phyloP scores from a whole-genome alignment of 2,888 invertebrate species.

The Drosophila nr. perissopoda region DNA sequence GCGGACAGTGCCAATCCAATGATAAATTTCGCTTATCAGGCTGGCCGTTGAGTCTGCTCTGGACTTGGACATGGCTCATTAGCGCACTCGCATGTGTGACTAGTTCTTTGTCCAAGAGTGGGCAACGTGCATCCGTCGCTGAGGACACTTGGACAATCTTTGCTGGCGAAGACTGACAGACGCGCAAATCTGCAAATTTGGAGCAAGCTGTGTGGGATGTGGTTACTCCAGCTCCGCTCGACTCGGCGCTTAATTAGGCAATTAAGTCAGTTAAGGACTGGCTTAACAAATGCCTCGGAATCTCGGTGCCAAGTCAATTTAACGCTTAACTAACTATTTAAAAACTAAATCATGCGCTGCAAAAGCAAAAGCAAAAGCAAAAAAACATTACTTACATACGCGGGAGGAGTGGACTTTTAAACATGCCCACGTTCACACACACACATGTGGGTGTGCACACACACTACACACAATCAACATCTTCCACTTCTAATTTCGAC shows the following conservation, averaged over 20 bases:
- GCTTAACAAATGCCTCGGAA: slow-evolving; percentile 38
- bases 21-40: slow-evolving; percentile 65
- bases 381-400: background rate
- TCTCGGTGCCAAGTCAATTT: slow-evolving; percentile 69
- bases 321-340: slow-evolving; percentile 75
- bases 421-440: slow-evolving; percentile 19
- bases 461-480: slow-evolving; percentile 11
- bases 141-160: slow-evolving; percentile 12
- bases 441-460: background rate
- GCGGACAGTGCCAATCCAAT: slow-evolving; percentile 47
- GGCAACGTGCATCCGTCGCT: slow-evolving; percentile 21
- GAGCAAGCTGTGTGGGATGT: slow-evolving; percentile 62
- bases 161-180: slow-evolving; percentile 15
- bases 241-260: slow-evolving; percentile 71
- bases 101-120: slow-evolving; percentile 26
- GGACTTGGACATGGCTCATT: slow-evolving; percentile 55
- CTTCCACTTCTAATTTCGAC: slow-evolving; percentile 25
- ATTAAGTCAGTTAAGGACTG: slow-evolving; percentile 66
- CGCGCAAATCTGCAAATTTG: slow-evolving; percentile 46
- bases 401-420: slow-evolving; percentile 20
- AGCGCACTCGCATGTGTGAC: slow-evolving; percentile 47
- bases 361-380: slow-evolving; percentile 11
- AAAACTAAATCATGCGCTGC: slow-evolving; percentile 54
- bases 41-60: background rate
- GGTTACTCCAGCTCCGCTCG: slow-evolving; percentile 25